phyloP scores from a whole-genome alignment of 2,888 invertebrate genomes.

The Trisateles emortualis region DNA sequence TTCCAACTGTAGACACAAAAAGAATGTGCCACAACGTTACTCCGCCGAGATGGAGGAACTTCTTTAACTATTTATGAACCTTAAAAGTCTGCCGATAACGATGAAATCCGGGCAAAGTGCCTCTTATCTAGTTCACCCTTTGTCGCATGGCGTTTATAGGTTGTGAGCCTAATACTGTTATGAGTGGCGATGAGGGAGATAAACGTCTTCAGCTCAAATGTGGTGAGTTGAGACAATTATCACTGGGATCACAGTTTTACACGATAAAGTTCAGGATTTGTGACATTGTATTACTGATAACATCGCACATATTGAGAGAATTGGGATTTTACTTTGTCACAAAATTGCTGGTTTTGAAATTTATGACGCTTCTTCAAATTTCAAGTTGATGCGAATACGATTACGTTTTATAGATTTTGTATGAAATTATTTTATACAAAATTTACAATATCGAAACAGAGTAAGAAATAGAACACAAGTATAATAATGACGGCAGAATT shows the following conservation, averaged over 20 bases:
- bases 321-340: constrained; percentile 19
- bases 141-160: constrained; percentile 56
- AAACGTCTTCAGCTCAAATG: constrained; percentile 35
- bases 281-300: constrained; percentile 21
- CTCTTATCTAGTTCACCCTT: constrained; percentile 60
- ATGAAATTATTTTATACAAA: no score
- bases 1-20: not conserved
- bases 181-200: constrained; percentile 45
- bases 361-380: constrained; percentile 12
- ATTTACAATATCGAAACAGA: no score
- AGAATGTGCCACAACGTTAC: constrained; percentile 4
- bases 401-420: no score
- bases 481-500: no score
- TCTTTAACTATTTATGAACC: constrained; percentile 71
- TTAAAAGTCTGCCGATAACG: constrained; percentile 62
- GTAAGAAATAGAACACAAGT: no score
- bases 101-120: constrained; percentile 60
- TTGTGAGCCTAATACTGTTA: constrained; percentile 57
- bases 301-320: constrained; percentile 31
- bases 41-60: constrained; percentile 48
- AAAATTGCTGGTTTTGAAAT: constrained; percentile 8
- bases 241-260: constrained; percentile 23
- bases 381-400: not conserved
- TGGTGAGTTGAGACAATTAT: constrained; percentile 36
- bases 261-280: constrained; percentile 24